Percentiles rank a stretch among this genome's conserved stretches.
These are phyloP conservation scores for Adoxophyes honmai DNA, from an alignment of 1,140 invertebrate genomes.

Conservation along the genomic window DNA sequence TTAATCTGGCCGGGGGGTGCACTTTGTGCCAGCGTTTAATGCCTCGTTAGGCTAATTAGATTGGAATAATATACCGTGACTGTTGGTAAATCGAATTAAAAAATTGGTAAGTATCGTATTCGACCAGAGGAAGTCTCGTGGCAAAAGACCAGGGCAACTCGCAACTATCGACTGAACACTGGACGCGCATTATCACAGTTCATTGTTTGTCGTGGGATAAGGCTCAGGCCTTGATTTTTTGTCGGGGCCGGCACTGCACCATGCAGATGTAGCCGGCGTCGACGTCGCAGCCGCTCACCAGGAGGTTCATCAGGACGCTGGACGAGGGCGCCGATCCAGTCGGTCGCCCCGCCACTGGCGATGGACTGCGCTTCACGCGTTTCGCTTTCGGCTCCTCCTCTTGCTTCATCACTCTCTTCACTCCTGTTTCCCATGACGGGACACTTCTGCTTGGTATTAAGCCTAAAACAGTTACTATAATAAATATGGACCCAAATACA, in stretches of 20 bases:
- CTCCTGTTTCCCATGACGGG: conserved; percentile 61
- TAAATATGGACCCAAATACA: neutral
- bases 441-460: conserved; percentile 61
- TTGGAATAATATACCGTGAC: neutral
- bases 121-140: conserved; percentile 35
- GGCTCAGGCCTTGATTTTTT: conserved; percentile 66
- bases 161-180: conserved; percentile 55
- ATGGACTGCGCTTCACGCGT: conserved; percentile 61
- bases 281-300: conserved; percentile 94
- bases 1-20: conserved; percentile 27
- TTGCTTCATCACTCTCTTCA: conserved; percentile 61
- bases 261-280: conserved; percentile 92
- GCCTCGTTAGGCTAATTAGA: conserved; percentile 31
- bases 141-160: conserved; percentile 25
- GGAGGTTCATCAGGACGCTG: conserved; percentile 93
- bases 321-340: conserved; percentile 74
- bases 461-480: conserved; percentile 38
- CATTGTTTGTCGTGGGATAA: conserved; percentile 28
- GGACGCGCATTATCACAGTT: conserved; percentile 73
- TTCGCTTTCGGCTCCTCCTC: conserved; percentile 62
- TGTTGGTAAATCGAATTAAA: conserved; percentile 25
- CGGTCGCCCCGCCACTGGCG: conserved; percentile 44
- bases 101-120: conserved; percentile 45
- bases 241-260: conserved; percentile 80
- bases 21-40: conserved; percentile 29